These are phyloP conservation scores for Pteromalus puparum DNA, from an alignment of 1,140 invertebrate species.

Conservation along the genomic window DNA sequence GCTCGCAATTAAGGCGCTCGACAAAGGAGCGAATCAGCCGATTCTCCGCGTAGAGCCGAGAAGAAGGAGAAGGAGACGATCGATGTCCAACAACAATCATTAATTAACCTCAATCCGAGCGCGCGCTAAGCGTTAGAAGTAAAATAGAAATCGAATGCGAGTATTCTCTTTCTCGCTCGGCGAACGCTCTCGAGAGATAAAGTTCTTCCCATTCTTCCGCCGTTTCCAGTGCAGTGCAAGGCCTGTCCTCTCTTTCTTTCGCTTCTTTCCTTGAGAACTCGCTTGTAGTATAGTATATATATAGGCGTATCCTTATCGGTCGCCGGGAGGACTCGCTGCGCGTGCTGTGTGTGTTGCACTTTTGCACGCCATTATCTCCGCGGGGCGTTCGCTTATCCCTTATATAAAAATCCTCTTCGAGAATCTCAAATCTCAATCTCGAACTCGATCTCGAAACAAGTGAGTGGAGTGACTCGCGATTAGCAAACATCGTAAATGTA, in stretches of 20 bases:
- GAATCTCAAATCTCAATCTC: no score
- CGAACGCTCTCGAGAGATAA: neutral
- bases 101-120: constrained; percentile 42
- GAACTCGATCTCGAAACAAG: no score
- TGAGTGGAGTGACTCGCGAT: no score
- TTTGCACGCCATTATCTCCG: neutral
- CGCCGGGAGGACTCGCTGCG: no score
- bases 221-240: neutral
- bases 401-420: no score
- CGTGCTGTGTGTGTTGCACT: no score
- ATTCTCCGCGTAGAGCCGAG: neutral
- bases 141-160: constrained; percentile 32
- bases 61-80: neutral
- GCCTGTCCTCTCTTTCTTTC: neutral
- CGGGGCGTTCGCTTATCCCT: neutral
- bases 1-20: constrained; percentile 29
- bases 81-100: constrained; percentile 42
- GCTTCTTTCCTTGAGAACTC: neutral
- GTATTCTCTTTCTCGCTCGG: neutral
- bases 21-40: neutral
- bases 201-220: neutral
- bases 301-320: neutral
- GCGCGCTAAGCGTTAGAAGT: neutral
- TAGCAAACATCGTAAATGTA: no score
- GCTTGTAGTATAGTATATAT: no score